Percentiles rank a stretch among this genome's conserved stretches.
These are phyloP conservation scores for Selenia dentaria DNA, from an alignment of 2,888 invertebrate species.

Conservation along the genomic window DNA sequence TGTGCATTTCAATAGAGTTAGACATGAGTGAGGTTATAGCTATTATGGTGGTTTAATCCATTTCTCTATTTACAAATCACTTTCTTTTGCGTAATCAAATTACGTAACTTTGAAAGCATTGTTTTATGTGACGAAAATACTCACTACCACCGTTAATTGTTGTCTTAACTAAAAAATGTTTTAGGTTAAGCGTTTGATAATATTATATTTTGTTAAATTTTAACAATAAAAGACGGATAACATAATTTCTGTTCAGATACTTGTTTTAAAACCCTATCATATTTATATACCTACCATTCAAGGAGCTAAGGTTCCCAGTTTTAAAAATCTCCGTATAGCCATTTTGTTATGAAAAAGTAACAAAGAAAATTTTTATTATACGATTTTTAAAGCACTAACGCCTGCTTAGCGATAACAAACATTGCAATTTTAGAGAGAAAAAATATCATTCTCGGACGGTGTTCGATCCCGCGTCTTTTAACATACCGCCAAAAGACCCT, in stretches of 20 bases:
- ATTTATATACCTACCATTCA: too few species aligned
- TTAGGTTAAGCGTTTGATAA: conserved; percentile 70
- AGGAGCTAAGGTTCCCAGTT: too few species aligned
- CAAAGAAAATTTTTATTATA: too few species aligned
- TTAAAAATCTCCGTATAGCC: too few species aligned
- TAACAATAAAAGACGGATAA: conserved; percentile 81
- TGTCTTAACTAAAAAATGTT: conserved; percentile 60
- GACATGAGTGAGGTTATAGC: conserved; percentile 66
- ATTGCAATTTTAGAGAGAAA: too few species aligned
- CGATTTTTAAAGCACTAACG: too few species aligned
- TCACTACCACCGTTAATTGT: conserved; percentile 57
- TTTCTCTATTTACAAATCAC: conserved; percentile 36
- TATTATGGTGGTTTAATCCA: conserved; percentile 39
- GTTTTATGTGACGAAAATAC: conserved; percentile 35
- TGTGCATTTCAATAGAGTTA: conserved; percentile 49
- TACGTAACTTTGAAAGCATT: conserved; percentile 63
- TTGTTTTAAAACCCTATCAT: background rate
- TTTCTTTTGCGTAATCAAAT: conserved; percentile 71
- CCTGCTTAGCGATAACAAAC: too few species aligned
- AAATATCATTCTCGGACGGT: too few species aligned
- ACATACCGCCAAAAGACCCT: too few species aligned
- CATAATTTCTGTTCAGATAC: conserved; percentile 35
- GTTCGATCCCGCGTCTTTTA: too few species aligned
- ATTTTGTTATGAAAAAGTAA: too few species aligned
- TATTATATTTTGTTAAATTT: conserved; percentile 79